Evolutionary conservation across 2,888 invertebrate genomes (phyloP), one percentile per base, ranked within the genome.

Genomic region (Cecidostiba fungosa): DNA sequence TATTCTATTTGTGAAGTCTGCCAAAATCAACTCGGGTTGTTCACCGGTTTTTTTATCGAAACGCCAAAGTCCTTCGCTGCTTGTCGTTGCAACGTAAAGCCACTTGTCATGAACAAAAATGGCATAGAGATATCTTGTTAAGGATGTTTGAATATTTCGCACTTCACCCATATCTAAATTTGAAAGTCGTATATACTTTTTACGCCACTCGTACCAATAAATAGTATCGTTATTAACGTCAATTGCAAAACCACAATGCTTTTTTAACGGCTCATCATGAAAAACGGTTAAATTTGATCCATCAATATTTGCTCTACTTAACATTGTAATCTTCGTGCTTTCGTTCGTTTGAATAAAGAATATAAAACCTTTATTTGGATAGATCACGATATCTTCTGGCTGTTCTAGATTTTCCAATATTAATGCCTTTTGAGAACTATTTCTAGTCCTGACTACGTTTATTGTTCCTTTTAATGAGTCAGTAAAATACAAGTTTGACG

Each of bases 1-100:
- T 78, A 87, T 87, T 79, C 82, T 81, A 70, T 85, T 82, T 1
- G 69, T 72, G 3, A 76, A 78, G 26, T 87, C 87, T 0, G 70
- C 32, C 8, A 85, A 36, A 32, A 87, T 74, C 26, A 85, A 54
- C n/a, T 85, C 84, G 1, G 72, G 1, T n/a, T 62, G 10, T 10
- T 79, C 36, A 16, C 72, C 76, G 19, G 47, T 82, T 43, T 69
- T 39, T 59, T 87, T 87, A 54, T 87, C 79, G 1, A 87, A 50
- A 1, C 87, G 77, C 77, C 84, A 82, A 16, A 87, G 19, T 4
- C 87, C 87, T 3, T 83, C 70, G 16, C 84, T 84, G 4, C 1
- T 14, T 14, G 19, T 78, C 0, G 73, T 19, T 0, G 23, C 85
- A 2, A 85, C 43, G 43, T 87, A 87, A 12, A 85, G 66, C 87